These are phyloP conservation scores for Drosophila fungiperda DNA, from an alignment of 2,888 invertebrate species.

Conservation along the genomic window DNA sequence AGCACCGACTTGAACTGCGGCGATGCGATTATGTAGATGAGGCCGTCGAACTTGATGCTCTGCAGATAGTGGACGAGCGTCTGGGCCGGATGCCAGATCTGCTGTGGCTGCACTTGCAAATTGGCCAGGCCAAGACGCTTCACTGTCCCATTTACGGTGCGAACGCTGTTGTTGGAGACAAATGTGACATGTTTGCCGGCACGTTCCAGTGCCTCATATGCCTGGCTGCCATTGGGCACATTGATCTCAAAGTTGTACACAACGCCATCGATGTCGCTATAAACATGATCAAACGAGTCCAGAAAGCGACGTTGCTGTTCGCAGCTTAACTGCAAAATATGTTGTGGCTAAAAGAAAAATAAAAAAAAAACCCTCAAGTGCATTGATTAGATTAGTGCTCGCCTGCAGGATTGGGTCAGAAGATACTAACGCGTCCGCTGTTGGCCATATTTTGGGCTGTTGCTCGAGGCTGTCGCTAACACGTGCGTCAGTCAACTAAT, in stretches of 20 bases:
- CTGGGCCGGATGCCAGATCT: constrained; percentile 84
- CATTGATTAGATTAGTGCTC: background rate
- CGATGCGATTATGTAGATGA: constrained; percentile 85
- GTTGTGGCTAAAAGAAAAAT: constrained; percentile 21
- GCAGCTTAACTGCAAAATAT: constrained; percentile 73
- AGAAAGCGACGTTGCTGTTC: constrained; percentile 84
- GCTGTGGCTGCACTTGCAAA: constrained; percentile 72
- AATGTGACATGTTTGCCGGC: constrained; percentile 85
- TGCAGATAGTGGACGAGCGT: constrained; percentile 85
- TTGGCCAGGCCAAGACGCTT: constrained; percentile 66
- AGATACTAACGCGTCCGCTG: constrained; percentile 19
- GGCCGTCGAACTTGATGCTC: constrained; percentile 85
- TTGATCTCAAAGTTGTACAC: constrained; percentile 82
- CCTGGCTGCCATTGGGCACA: constrained; percentile 80
- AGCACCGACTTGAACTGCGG: constrained; percentile 81
- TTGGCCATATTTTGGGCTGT: constrained; percentile 24
- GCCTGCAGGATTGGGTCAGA: background rate
- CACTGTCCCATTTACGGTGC: constrained; percentile 68
- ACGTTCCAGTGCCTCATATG: constrained; percentile 80
- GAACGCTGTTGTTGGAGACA: constrained; percentile 85
- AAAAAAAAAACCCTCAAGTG: background rate
- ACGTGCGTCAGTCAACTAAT: constrained; percentile 38
- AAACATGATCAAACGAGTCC: constrained; percentile 86
- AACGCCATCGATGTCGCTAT: constrained; percentile 88
- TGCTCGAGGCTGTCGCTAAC: constrained; percentile 26